These are phyloP conservation scores for Lucilia sericata DNA, from an alignment of 1,140 invertebrate species.

Conservation along the genomic window DNA sequence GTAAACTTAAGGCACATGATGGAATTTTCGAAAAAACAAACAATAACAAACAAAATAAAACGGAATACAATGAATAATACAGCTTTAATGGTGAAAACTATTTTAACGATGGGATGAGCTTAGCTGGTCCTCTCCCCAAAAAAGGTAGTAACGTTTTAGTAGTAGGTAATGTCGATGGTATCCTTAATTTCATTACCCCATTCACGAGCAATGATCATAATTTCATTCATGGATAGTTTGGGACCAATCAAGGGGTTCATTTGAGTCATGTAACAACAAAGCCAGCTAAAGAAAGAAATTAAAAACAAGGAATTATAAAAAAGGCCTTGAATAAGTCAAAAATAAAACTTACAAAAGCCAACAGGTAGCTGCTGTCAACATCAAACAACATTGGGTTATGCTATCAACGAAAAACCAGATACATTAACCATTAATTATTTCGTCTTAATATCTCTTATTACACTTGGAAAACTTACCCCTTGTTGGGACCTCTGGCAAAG, in stretches of 20 bases:
- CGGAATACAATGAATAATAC: slow-evolving; percentile 10
- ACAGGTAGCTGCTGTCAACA: slow-evolving; percentile 88
- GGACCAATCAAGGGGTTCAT: slow-evolving; percentile 95
- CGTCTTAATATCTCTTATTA: slow-evolving; percentile 13
- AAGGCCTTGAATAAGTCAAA: slow-evolving; percentile 1
- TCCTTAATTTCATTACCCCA: slow-evolving; percentile 76
- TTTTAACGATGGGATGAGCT: background rate
- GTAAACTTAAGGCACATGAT: slow-evolving; percentile 17
- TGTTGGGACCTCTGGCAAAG: slow-evolving; percentile 88
- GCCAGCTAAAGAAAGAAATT: slow-evolving; percentile 73
- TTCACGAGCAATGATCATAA: slow-evolving; percentile 82
- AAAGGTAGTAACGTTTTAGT: background rate
- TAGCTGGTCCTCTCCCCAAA: background rate
- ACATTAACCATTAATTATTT: slow-evolving; percentile 24
- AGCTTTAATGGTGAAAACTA: background rate
- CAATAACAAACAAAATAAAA: background rate
- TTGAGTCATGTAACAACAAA: slow-evolving; percentile 93
- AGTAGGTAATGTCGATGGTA: slow-evolving; percentile 52
- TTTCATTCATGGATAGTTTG: slow-evolving; percentile 77
- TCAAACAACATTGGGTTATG: slow-evolving; percentile 82
- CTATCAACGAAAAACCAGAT: slow-evolving; percentile 31
- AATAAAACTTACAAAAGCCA: slow-evolving; percentile 78
- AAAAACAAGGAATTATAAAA: background rate
- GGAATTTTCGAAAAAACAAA: background rate
- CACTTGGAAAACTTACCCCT: slow-evolving; percentile 68